Evolutionary conservation across 2,888 invertebrate genomes (phyloP), one percentile per base, ranked within the genome.

Genomic region (Diaperis boleti): DNA sequence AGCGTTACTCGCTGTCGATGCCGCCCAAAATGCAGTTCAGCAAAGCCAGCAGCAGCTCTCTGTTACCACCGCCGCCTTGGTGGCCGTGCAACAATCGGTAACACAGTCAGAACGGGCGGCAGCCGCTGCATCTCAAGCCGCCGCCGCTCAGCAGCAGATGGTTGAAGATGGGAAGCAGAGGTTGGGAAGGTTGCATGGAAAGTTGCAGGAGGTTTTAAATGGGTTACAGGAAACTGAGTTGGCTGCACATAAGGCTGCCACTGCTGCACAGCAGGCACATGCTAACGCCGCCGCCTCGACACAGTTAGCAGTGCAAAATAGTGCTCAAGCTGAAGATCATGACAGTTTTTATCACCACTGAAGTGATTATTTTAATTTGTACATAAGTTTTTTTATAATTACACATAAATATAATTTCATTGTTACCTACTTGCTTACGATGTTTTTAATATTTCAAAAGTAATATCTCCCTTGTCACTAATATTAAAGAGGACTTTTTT

Each of bases 121-220:
- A 0, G 85, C 86, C 0, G 89, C 89, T 69, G 87, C 90, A 0
- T 86, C 88, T 0, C 88, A 88, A 33, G 89, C 90, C 74, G 79
- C 88, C 0, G 90, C 89, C 0, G 88, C 89, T 0, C 91, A 91
- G 72, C 89, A 89, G 3, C 86, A 87, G 33, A 90, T 90, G 90
- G 86, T 90, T 1, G 87, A 89, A 2, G 87, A 88, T 7, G 89
- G 90, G 0, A 84, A 89, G 55, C 87, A 87, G 67, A 79, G 88
- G 13, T 81, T 88, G 10, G 84, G 86, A 64, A 83, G 88, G 1
- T 81, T 88, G n/a, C 86, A 86, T 59, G 87, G 88, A 10, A 88
- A 89, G 70, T 82, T 90, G 10, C 84, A 85, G 60, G 85, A 86
- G 1, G 88, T 89, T 41, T 85, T 88, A 18, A 80, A 88, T 63